phyloP scores from a whole-genome alignment of 30 jellyfish, hydroid and myxozoan genomes.

The Aurelia sp. region DNA sequence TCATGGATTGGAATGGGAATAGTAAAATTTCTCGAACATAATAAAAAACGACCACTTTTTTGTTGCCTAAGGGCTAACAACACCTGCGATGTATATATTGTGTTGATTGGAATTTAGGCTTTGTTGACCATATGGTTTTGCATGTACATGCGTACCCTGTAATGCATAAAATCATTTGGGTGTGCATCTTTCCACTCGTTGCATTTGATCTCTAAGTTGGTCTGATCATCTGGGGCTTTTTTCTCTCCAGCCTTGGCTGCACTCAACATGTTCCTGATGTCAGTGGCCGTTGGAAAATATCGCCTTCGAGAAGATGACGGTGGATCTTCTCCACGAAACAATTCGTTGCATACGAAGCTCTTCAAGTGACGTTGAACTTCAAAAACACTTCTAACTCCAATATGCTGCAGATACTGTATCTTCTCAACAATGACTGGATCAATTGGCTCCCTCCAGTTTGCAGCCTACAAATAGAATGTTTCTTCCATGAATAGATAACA shows the following conservation, averaged over 20 bases:
- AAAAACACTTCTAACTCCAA: conserved; percentile 29
- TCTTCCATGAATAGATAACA: too few species aligned
- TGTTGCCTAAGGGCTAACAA: too few species aligned
- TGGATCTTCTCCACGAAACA: conserved; percentile 33
- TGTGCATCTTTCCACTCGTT: conserved; percentile 17
- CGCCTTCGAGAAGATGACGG: conserved; percentile 37
- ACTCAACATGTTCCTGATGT: conserved; percentile 31
- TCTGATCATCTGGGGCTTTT: conserved; percentile 30
- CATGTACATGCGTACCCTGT: not conserved
- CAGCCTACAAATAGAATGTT: conserved; percentile 10
- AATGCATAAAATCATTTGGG: not conserved
- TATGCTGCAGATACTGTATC: conserved; percentile 44
- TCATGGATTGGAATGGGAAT: too few species aligned
- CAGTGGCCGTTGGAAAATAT: conserved; percentile 39
- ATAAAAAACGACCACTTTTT: too few species aligned
- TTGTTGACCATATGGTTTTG: too few species aligned
- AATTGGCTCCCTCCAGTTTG: conserved; percentile 36
- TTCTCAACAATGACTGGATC: conserved; percentile 31
- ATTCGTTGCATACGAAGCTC: conserved; percentile 17
- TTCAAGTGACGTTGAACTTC: conserved; percentile 37
- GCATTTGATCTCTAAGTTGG: conserved; percentile 20
- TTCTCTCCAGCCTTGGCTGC: conserved; percentile 15
- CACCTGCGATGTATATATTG: too few species aligned
- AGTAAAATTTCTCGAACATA: too few species aligned
- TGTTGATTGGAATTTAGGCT: too few species aligned